Percentiles rank a stretch among this genome's conserved stretches.
phyloP scores from a whole-genome alignment of 2,113 vertebrate species.

The Pelecanus crispus region DNA sequence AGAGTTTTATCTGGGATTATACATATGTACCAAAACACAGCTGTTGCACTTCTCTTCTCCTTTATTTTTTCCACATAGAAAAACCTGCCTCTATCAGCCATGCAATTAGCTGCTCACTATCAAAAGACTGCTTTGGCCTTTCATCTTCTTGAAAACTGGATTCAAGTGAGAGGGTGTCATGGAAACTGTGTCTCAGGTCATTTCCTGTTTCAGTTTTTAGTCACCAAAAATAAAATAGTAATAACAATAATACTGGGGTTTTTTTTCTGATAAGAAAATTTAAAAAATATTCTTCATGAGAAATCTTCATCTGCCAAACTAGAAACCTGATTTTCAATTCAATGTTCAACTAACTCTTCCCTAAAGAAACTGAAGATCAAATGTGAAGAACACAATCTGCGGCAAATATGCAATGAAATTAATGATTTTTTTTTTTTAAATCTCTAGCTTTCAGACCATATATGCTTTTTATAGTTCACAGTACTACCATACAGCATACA shows the following conservation, averaged over 20 bases:
- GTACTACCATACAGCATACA: rapidly evolving
- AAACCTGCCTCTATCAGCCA: conserved; percentile 71
- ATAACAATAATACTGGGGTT: conserved; percentile 38
- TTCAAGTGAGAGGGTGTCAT: conserved; percentile 78
- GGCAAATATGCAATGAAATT: background rate
- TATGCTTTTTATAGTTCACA: background rate
- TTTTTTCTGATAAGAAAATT: conserved; percentile 52
- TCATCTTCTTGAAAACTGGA: conserved; percentile 82
- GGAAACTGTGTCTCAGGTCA: conserved; percentile 85
- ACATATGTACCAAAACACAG: conserved; percentile 81
- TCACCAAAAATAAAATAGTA: conserved; percentile 49
- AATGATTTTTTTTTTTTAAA: background rate
- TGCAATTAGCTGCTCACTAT: conserved; percentile 85
- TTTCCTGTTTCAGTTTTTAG: conserved; percentile 82
- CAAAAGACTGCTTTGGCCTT: conserved; percentile 78
- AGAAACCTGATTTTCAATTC: background rate
- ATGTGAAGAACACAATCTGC: background rate
- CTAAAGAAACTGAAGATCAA: background rate
- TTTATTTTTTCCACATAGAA: conserved; percentile 61
- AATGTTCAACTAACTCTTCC: background rate
- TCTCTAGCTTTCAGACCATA: background rate
- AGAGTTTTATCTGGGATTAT: conserved; percentile 68
- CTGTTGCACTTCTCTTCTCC: conserved; percentile 72
- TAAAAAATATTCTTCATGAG: background rate
- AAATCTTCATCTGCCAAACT: background rate